These are phyloP conservation scores for Apis cerana DNA, from an alignment of 1,140 invertebrate species.

Conservation along the genomic window DNA sequence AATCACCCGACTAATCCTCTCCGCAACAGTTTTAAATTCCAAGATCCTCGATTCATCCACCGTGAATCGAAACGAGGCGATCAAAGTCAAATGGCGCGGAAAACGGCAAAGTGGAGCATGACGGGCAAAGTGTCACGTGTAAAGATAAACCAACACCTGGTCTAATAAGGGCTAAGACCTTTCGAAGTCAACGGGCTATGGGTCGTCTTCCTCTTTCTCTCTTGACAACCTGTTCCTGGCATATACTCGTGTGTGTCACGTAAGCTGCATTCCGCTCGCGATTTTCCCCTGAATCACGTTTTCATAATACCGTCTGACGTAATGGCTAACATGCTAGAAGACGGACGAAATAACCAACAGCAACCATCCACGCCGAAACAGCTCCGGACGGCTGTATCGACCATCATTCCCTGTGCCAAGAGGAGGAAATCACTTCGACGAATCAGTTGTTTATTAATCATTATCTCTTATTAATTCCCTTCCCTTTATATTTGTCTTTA, in stretches of 20 bases:
- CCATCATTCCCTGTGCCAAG: slow-evolving; percentile 33
- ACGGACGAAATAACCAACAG: slow-evolving; percentile 32
- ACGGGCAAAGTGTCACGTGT: neutral
- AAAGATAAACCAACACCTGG: neutral
- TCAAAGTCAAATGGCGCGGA: neutral
- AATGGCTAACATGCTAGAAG: slow-evolving; percentile 41
- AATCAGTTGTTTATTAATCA: neutral
- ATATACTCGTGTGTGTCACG: neutral
- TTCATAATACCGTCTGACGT: slow-evolving; percentile 63
- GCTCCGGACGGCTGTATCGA: neutral
- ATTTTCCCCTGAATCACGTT: slow-evolving; percentile 60
- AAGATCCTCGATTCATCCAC: neutral
- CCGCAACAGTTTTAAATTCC: neutral
- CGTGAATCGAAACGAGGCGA: neutral
- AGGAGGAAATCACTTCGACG: neutral
- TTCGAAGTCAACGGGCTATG: neutral
- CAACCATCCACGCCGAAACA: neutral
- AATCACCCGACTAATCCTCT: too few relatives aligned
- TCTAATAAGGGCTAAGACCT: neutral
- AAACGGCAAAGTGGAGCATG: neutral
- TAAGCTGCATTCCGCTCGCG: slow-evolving; percentile 35
- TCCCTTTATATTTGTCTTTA: neutral
- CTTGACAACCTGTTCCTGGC: slow-evolving; percentile 49
- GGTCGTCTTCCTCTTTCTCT: neutral
- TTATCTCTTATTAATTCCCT: neutral